Evolutionary conservation across 2,113 vertebrate genomes (phyloP).

Genomic region (Cygnus buccinator): DNA sequence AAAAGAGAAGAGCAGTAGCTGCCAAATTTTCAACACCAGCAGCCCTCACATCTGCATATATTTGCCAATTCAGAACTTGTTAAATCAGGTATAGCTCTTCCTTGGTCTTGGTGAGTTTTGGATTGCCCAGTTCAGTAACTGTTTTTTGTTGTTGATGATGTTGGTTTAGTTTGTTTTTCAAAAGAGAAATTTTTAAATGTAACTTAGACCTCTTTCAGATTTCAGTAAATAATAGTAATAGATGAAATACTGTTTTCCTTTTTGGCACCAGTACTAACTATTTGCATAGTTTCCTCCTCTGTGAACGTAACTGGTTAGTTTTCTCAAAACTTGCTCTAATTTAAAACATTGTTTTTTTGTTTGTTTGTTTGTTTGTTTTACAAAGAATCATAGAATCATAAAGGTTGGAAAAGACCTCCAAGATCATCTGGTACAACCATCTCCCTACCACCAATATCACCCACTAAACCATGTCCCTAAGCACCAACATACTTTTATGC

Average conservation of each 20-base stretch:
- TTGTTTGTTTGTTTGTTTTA: background rate
- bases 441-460: too few relatives aligned
- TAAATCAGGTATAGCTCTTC: background rate
- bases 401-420: too few relatives aligned
- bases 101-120: background rate
- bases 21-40: slow-evolving; percentile 14
- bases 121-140: background rate
- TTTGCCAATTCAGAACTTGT: background rate
- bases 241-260: slow-evolving; percentile 2
- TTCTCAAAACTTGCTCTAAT: background rate
- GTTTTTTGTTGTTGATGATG: background rate
- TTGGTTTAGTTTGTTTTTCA: too few relatives aligned
- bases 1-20: background rate
- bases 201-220: background rate
- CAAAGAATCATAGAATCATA: too few relatives aligned
- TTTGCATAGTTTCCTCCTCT: slow-evolving; percentile 42
- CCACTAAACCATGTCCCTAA: too few relatives aligned
- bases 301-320: background rate
- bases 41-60: background rate
- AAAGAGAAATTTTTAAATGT: background rate
- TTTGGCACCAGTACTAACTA: slow-evolving; percentile 32
- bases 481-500: background rate
- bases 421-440: too few relatives aligned
- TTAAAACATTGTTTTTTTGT: background rate
- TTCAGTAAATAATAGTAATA: background rate